These are phyloP conservation scores for Saccostrea glomerata DNA, from an alignment of 1,140 invertebrate genomes.

Conservation along the genomic window DNA sequence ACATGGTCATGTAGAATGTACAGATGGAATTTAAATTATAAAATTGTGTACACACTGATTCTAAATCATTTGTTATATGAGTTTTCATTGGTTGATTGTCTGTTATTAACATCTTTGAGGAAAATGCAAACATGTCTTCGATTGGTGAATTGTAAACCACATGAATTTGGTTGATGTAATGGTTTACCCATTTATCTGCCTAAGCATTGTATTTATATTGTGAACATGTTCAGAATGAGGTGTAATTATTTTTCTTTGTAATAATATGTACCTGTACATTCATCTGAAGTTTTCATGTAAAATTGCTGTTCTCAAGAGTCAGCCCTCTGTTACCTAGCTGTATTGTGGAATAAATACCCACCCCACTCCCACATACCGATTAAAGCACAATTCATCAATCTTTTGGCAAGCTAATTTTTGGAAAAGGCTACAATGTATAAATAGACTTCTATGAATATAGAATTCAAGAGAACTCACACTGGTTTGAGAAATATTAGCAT, in stretches of 20 bases:
- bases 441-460: neutral
- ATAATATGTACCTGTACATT: neutral
- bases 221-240: neutral
- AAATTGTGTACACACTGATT: no score
- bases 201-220: slow-evolving; percentile 20
- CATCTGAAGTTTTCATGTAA: neutral
- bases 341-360: neutral
- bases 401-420: no score
- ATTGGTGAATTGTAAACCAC: neutral
- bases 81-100: slow-evolving; percentile 1
- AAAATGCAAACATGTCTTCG: neutral
- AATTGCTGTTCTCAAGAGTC: neutral
- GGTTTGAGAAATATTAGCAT: neutral
- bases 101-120: neutral
- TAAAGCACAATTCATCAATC: no score
- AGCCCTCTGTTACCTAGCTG: neutral
- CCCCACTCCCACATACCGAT: no score
- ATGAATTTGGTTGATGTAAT: neutral
- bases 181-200: slow-evolving; percentile 19
- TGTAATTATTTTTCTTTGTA: neutral
- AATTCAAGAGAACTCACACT: neutral
- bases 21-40: no score
- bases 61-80: neutral
- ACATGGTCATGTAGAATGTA: neutral
- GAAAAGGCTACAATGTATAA: no score